Evolutionary conservation across 2,888 invertebrate species (phyloP).

Genomic region (Lamproptera curius): DNA sequence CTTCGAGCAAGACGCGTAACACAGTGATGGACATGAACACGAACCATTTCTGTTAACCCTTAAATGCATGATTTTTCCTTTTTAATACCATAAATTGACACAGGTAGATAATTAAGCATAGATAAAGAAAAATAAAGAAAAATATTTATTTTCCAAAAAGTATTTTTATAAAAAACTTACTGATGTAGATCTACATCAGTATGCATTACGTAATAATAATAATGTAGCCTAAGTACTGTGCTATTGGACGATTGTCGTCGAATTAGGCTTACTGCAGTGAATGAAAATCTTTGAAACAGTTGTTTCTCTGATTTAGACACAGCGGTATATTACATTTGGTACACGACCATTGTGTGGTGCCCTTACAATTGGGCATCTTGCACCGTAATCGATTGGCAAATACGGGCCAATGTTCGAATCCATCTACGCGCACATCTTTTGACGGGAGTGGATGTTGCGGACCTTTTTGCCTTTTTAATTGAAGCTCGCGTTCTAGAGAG

Average conservation of each 20-base stretch:
- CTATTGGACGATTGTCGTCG: too few species aligned
- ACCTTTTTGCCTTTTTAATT: not conserved
- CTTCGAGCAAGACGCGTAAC: not conserved
- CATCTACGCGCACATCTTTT: conserved; percentile 1
- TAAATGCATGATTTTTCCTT: too few species aligned
- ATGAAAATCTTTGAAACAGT: too few species aligned
- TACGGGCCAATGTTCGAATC: not conserved
- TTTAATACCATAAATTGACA: too few species aligned
- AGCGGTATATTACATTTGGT: not conserved
- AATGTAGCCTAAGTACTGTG: too few species aligned
- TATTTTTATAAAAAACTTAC: conserved; percentile 1
- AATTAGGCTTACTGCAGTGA: not conserved
- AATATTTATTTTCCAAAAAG: not conserved
- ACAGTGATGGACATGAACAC: not conserved
- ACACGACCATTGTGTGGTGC: not conserved
- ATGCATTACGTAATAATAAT: not conserved
- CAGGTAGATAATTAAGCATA: too few species aligned
- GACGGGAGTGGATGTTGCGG: not conserved
- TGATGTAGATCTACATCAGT: conserved; percentile 1
- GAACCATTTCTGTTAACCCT: too few species aligned
- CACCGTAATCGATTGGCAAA: not conserved
- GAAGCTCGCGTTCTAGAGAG: not conserved
- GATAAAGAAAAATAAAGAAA: not conserved
- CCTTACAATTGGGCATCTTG: too few species aligned
- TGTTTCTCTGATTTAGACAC: not conserved